Evolutionary conservation across 2,113 vertebrate species (phyloP).

Genomic region (Mixornis gularis): DNA sequence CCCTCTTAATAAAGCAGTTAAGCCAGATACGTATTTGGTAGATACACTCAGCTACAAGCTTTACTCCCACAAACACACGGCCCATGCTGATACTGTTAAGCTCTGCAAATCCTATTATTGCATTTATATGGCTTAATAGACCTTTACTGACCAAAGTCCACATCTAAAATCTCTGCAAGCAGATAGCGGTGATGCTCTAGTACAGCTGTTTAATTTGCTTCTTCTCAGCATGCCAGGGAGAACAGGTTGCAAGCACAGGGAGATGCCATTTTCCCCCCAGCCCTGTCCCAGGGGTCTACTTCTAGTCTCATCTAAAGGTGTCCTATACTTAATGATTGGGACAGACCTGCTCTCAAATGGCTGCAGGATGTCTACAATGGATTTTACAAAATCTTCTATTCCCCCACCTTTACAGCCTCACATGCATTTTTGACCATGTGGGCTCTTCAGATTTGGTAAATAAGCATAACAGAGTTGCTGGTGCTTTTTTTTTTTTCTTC

Average conservation of each 20-base stretch:
- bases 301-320: background rate
- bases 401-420: background rate
- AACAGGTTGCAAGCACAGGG: background rate
- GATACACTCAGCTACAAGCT: background rate
- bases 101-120: background rate
- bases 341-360: background rate
- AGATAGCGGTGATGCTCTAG: background rate
- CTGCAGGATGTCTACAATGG: background rate
- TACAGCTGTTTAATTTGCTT: background rate
- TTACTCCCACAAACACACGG: background rate
- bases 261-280: background rate
- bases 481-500: background rate
- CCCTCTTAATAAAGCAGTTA: background rate
- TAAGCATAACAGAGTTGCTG: background rate
- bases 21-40: background rate
- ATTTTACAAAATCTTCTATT: background rate
- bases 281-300: background rate
- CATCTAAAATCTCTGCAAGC: background rate
- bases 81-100: constrained; percentile 5
- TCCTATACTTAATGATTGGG: background rate
- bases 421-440: background rate
- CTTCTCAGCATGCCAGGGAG: background rate
- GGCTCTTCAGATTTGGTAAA: background rate
- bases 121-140: constrained; percentile 10
- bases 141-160: constrained; percentile 36